Conservation (phyloP, 2,888 invertebrate species). For the Synanthedon tipuliformis region DNA sequence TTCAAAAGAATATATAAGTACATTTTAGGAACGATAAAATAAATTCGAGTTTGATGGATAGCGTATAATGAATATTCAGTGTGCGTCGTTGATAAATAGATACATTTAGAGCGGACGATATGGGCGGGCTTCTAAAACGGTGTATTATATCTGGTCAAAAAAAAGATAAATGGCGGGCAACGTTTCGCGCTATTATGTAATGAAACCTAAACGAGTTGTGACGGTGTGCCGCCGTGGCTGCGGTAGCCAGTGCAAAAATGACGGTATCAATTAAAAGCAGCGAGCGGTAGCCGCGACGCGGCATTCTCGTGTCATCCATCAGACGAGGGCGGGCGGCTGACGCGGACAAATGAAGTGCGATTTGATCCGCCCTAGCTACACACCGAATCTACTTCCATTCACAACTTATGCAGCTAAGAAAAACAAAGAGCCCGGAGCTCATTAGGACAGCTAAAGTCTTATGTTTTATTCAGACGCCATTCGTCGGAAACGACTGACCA, state of each 20-base stretch:
- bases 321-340: slow-evolving; percentile 39
- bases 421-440: slow-evolving; percentile 53
- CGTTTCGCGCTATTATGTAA: slow-evolving; percentile 26
- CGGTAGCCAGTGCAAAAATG: slow-evolving; percentile 42
- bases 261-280: slow-evolving; percentile 59
- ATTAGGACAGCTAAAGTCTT: slow-evolving; percentile 55
- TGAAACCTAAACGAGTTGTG: slow-evolving; percentile 22
- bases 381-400: slow-evolving; percentile 34
- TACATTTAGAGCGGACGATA: slow-evolving; percentile 19
- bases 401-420: slow-evolving; percentile 60
- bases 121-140: slow-evolving; percentile 15
- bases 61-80: no score
- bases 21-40: no score
- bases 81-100: slow-evolving; percentile 26
- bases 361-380: slow-evolving; percentile 48
- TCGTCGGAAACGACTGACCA: slow-evolving; percentile 45
- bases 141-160: slow-evolving; percentile 20
- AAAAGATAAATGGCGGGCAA: slow-evolving; percentile 24
- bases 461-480: slow-evolving; percentile 60
- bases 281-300: slow-evolving; percentile 15
- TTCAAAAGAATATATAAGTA: no score
- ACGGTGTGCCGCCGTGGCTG: slow-evolving; percentile 11
- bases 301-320: slow-evolving; percentile 49
- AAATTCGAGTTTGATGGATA: no score
- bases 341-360: slow-evolving; percentile 67